Base-by-base conservation (phyloP, 2,888 invertebrate species). In the Theristus sp. region DNA sequence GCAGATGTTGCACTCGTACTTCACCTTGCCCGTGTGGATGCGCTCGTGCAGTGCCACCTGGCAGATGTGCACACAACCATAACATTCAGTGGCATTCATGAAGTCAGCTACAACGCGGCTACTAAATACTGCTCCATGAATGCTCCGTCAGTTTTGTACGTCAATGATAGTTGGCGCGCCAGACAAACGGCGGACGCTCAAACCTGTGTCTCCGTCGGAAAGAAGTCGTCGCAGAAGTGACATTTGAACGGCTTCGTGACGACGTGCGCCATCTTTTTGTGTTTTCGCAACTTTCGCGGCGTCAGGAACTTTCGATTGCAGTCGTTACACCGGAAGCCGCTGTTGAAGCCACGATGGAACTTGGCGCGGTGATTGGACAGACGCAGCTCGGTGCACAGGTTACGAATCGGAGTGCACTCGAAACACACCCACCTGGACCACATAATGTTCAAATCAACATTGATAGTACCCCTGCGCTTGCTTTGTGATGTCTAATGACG, bases 11-110 rank as follows among this genome's bases (percentile, higher is more conserved):
- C 73, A 73, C 62, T 73, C 73, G 59, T 70, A 73, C 58, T 68
- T 69, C 46, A 73, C 68, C 61, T 73, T 73, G 60, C 73, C 73
- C n/a, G 73, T 73, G 62, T 73, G 73, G 53, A 73, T 65, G 25
- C 73, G 65, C 60, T 73, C 73, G 60, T 73, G 73, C n/a, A 71
- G 68, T 10, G 69, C 67, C 20, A 69, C 67, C 67, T 69, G 49
- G n/a, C n/a, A n/a, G n/a, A n/a, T n/a, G n/a, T n/a, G n/a, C n/a
- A n/a, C n/a, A n/a, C n/a, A n/a, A n/a, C n/a, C n/a, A n/a, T n/a
- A n/a, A n/a, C n/a, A n/a, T n/a, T n/a, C n/a, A n/a, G n/a, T n/a
- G n/a, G n/a, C n/a, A n/a, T n/a, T n/a, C n/a, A n/a, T n/a, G n/a
- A n/a, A n/a, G n/a, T n/a, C n/a, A n/a, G n/a, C n/a, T n/a, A n/a